These are phyloP conservation scores for Piprites chloris DNA, from an alignment of 2,113 vertebrate species.

Conservation along the genomic window DNA sequence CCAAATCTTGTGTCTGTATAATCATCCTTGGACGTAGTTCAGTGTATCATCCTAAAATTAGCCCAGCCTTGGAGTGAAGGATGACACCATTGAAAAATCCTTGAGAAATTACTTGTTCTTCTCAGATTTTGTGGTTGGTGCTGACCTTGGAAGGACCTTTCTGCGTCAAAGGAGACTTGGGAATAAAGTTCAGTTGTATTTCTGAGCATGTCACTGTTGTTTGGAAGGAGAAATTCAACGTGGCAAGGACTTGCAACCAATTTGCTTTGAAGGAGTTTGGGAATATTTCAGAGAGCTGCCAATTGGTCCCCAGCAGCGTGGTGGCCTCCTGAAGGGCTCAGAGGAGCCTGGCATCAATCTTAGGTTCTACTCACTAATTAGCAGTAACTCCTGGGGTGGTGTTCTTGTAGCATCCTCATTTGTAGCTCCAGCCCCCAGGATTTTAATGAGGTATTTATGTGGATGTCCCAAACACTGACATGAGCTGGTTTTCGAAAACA, in stretches of 20 bases:
- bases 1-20: not conserved
- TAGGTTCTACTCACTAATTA: not conserved
- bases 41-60: conserved; percentile 6
- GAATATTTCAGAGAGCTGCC: not conserved
- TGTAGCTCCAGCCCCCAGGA: not conserved
- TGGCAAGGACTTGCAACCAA: not conserved
- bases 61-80: not conserved
- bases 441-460: not conserved
- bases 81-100: not conserved
- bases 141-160: not conserved
- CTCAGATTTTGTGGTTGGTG: not conserved
- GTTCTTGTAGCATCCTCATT: not conserved
- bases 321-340: not conserved
- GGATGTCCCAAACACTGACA: not conserved
- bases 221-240: not conserved
- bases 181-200: not conserved
- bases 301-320: not conserved
- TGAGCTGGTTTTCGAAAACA: not conserved
- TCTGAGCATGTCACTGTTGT: not conserved
- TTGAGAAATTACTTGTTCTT: not conserved
- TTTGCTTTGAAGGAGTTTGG: not conserved
- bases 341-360: not conserved
- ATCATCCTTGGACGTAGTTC: not conserved
- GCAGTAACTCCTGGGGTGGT: not conserved
- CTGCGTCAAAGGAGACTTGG: not conserved